Evolutionary conservation across 2,888 invertebrate species (phyloP).

Genomic region (Carabus problematicus): DNA sequence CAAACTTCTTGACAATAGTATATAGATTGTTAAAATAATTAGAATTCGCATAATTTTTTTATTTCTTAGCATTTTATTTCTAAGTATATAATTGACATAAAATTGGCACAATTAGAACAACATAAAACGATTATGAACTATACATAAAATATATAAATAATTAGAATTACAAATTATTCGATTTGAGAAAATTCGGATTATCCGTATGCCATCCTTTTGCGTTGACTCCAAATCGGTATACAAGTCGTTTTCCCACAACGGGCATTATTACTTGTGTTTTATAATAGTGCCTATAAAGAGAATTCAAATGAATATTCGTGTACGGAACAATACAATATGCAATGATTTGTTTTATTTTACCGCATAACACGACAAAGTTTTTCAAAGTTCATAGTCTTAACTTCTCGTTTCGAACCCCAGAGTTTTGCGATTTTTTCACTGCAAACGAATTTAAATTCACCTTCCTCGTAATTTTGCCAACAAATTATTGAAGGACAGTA

Average conservation of each 20-base stretch:
- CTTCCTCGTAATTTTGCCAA: conserved; percentile 86
- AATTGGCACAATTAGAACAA: conserved; percentile 8
- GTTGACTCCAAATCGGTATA: conserved; percentile 83
- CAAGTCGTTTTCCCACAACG: conserved; percentile 76
- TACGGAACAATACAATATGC: no score
- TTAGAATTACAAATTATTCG: no score
- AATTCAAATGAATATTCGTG: neutral
- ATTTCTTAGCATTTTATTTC: no score
- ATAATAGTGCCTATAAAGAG: conserved; percentile 77
- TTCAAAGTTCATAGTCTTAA: conserved; percentile 90
- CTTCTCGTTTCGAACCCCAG: conserved; percentile 87
- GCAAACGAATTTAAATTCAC: conserved; percentile 87
- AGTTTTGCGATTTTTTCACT: conserved; percentile 85
- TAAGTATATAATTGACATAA: no score
- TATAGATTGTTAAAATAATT: no score
- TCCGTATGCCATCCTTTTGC: conserved; percentile 73
- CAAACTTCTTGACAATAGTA: no score
- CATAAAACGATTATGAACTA: neutral
- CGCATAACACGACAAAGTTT: conserved; percentile 91
- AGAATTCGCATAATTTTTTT: no score
- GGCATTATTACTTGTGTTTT: conserved; percentile 76
- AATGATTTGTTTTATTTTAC: conserved; percentile 55
- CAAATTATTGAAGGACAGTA: conserved; percentile 84
- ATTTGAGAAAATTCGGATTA: conserved; percentile 25
- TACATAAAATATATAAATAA: conserved; percentile 3